phyloP scores from a whole-genome alignment of 1,140 invertebrate species.

The Zaprionus inermis region DNA sequence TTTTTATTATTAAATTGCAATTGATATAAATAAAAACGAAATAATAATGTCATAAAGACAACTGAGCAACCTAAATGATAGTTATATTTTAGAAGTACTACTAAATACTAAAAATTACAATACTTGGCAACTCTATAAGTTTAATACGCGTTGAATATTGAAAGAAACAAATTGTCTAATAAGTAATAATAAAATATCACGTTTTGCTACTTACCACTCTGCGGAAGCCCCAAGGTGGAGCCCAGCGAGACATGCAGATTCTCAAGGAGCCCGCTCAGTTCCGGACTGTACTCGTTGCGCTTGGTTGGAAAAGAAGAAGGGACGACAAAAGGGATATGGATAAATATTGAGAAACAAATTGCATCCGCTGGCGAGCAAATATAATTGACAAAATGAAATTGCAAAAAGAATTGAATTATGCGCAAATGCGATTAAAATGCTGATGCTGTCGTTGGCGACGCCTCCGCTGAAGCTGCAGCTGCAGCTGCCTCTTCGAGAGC shows the following conservation, averaged over 20 bases:
- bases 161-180: neutral
- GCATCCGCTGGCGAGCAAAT: constrained; percentile 43
- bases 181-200: neutral
- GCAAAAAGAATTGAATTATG: constrained; percentile 75
- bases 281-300: constrained; percentile 77
- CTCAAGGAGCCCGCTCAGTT: constrained; percentile 76
- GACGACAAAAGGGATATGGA: constrained; percentile 12
- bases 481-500: constrained; percentile 25
- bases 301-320: constrained; percentile 32
- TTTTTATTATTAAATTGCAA: neutral
- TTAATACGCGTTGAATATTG: neutral
- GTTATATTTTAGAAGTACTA: neutral
- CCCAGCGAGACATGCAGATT: constrained; percentile 80
- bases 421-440: constrained; percentile 74
- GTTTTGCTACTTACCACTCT: constrained; percentile 62
- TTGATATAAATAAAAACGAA: neutral
- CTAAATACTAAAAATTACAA: neutral
- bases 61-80: neutral
- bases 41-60: neutral
- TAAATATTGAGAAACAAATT: constrained; percentile 55
- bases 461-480: neutral
- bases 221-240: constrained; percentile 78
- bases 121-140: neutral
- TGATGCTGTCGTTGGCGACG: constrained; percentile 6
- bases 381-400: constrained; percentile 78